phyloP scores from a whole-genome alignment of 2,113 vertebrate species.

The Catharus fuscescens region DNA sequence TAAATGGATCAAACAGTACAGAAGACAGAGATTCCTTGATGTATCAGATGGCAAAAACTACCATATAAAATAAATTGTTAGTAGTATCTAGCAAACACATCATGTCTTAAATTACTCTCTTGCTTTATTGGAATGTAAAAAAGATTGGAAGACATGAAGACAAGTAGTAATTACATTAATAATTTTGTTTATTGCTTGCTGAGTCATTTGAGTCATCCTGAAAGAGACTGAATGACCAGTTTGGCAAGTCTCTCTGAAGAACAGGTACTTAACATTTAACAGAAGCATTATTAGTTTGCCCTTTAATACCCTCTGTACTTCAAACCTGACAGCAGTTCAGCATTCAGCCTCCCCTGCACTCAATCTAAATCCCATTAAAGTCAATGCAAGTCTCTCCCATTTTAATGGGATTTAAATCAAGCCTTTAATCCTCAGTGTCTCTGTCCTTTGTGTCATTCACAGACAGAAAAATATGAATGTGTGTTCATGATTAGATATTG shows the following conservation, averaged over 20 bases:
- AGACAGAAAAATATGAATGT: conserved; percentile 1
- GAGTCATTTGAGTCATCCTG: background rate
- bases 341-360: background rate
- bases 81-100: background rate
- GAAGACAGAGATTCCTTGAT: background rate
- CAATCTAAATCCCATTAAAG: conserved; percentile 57
- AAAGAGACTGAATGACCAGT: conserved; percentile 19
- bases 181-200: conserved; percentile 16
- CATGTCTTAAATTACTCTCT: background rate
- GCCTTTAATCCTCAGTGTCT: conserved; percentile 22
- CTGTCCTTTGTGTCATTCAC: background rate
- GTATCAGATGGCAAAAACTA: background rate
- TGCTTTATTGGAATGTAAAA: background rate
- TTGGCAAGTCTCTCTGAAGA: conserved; percentile 27
- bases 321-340: conserved; percentile 16
- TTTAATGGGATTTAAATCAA: conserved; percentile 60
- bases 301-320: conserved; percentile 39
- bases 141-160: background rate
- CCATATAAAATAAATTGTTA: background rate
- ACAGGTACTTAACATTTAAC: conserved; percentile 37
- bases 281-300: conserved; percentile 51
- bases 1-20: background rate
- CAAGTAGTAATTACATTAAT: background rate
- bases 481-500: background rate
- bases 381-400: conserved; percentile 19